Conservation (phyloP, 2,888 invertebrate genomes). For the Cetonia aurata region DNA sequence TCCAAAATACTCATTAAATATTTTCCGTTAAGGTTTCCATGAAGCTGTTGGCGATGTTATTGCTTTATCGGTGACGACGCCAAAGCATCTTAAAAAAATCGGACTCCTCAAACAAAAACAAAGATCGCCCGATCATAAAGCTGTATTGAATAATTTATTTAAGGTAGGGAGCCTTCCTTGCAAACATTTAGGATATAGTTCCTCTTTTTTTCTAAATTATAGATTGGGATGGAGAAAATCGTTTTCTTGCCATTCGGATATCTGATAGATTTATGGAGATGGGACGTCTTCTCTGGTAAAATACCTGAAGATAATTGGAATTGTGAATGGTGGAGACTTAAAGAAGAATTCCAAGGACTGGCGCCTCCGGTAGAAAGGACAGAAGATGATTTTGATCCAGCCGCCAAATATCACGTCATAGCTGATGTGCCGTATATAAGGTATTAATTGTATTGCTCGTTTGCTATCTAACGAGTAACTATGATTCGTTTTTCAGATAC, state of each 20-base stretch:
- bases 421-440: conserved; percentile 73
- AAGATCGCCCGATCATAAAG: conserved; percentile 73
- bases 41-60: conserved; percentile 75
- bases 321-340: conserved; percentile 75
- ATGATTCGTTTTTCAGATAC: conserved; percentile 68
- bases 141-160: conserved; percentile 74
- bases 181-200: too few relatives aligned
- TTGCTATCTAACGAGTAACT: not conserved
- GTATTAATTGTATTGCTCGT: not conserved
- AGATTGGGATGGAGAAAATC: conserved; percentile 76
- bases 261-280: conserved; percentile 78
- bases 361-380: conserved; percentile 73
- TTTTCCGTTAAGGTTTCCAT: conserved; percentile 67
- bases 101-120: conserved; percentile 72
- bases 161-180: conserved; percentile 66
- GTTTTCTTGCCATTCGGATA: conserved; percentile 79
- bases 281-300: conserved; percentile 75
- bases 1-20: not conserved
- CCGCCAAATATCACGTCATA: conserved; percentile 78
- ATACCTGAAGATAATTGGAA: conserved; percentile 73
- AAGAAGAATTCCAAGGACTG: conserved; percentile 73
- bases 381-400: conserved; percentile 76
- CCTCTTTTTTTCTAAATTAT: conserved; percentile 46
- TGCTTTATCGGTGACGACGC: conserved; percentile 70
- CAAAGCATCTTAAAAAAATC: conserved; percentile 78